Conservation (phyloP, 2,797 vertebrate genomes). For the Selene dorsalis region DNA sequence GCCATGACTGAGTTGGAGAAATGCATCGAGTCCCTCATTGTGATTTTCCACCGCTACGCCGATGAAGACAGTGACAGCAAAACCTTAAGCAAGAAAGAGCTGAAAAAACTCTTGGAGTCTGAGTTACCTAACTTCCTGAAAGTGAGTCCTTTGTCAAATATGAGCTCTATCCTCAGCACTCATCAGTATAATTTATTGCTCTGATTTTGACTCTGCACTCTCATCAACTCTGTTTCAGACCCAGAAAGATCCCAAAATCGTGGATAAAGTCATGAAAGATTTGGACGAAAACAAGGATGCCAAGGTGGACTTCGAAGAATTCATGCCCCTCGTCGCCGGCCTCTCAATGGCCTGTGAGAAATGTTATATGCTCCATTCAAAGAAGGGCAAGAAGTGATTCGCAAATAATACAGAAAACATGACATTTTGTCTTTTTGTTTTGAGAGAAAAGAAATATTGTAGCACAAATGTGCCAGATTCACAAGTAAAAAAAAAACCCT, state of each 20-base stretch:
- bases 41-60: conserved; percentile 79
- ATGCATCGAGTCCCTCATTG: conserved; percentile 79
- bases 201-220: not conserved
- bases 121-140: conserved; percentile 89
- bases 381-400: conserved; percentile 65
- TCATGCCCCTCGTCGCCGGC: conserved; percentile 79
- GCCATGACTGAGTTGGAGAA: conserved; percentile 84
- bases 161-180: not conserved
- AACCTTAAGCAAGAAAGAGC: conserved; percentile 82
- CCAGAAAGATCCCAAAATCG: conserved; percentile 75
- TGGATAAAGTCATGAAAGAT: conserved; percentile 84
- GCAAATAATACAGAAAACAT: not conserved
- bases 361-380: conserved; percentile 38
- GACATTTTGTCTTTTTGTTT: not conserved
- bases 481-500: conserved; percentile 58
- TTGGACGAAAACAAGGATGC: conserved; percentile 87
- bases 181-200: not conserved
- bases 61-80: conserved; percentile 54
- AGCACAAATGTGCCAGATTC: conserved; percentile 22
- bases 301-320: conserved; percentile 88
- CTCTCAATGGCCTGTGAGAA: conserved; percentile 82
- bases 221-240: conserved; percentile 56
- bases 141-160: conserved; percentile 75
- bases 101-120: conserved; percentile 84
- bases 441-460: not conserved